These are phyloP conservation scores for Pterostichus madidus DNA, from an alignment of 2,888 invertebrate genomes.

Conservation along the genomic window DNA sequence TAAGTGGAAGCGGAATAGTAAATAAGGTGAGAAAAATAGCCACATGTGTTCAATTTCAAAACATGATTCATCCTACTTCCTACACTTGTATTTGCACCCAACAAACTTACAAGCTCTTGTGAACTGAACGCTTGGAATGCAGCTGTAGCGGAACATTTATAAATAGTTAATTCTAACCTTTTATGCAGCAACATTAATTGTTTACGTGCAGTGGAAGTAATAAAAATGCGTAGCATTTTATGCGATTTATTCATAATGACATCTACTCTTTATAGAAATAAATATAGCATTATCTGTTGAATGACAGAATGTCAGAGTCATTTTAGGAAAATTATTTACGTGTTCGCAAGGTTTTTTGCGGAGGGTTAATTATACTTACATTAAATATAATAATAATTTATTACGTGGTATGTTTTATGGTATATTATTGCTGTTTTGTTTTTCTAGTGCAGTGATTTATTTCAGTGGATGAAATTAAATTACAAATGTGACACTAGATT, in stretches of 20 bases:
- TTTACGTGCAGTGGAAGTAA: background rate
- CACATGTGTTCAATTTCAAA: background rate
- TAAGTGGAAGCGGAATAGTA: slow-evolving; percentile 13
- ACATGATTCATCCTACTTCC: background rate
- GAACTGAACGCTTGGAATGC: background rate
- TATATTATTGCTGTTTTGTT: background rate
- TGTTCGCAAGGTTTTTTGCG: slow-evolving; percentile 4
- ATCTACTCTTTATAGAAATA: slow-evolving; percentile 10
- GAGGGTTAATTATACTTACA: slow-evolving; percentile 17
- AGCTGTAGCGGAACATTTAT: slow-evolving; percentile 2
- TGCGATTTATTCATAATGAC: slow-evolving; percentile 9
- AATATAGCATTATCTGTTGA: slow-evolving; percentile 14
- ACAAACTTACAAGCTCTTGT: background rate
- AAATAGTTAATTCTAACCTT: background rate
- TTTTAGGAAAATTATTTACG: background rate
- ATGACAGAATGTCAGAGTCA: slow-evolving; percentile 17
- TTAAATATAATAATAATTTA: slow-evolving; percentile 17
- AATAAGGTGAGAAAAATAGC: slow-evolving; percentile 6
- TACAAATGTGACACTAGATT: slow-evolving; percentile 7
- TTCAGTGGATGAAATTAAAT: slow-evolving; percentile 21
- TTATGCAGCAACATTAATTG: background rate
- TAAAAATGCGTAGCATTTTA: slow-evolving; percentile 4
- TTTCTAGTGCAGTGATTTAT: slow-evolving; percentile 25
- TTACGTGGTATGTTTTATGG: background rate
- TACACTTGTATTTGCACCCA: background rate